Base-by-base conservation (phyloP, 2,888 invertebrate genomes). In the Nebria salina region DNA sequence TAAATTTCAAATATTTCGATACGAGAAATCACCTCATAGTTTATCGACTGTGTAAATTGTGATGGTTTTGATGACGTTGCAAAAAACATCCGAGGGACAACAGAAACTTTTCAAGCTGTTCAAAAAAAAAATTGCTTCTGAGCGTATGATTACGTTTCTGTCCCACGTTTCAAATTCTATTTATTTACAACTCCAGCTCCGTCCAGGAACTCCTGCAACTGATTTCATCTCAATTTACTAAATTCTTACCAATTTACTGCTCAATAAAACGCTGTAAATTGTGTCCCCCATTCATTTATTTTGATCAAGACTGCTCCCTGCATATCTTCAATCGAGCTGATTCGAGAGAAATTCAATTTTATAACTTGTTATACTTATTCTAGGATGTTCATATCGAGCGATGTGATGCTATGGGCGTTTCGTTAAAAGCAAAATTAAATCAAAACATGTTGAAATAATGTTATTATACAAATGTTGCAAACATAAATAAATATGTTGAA, bases 41-140 rank as follows among this genome's bases (percentile, higher is more conserved):
- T 89, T 89, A 88, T 87, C 84, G 82, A 82, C 81, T 82, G 82
- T 83, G 85, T 89, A 89, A 89, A 89, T 88, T 88, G 86, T 88
- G 89, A 86, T 83, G 88, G 89, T 89, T 89, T 86, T 89, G 89
- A 89, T 88, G 84, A 76, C 76, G 76, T 76, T 76, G 73, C 81
- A 72, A 76, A 76, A 54, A 81, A 76, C 20, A 65, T 76, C 76
- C 72, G 81, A 80, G 65, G 75, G 75, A 68, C 64, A 54, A 64
- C 75, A 73, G 75, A 74, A 81, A 75, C 70, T 68, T 66, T 64
- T 74, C 66, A 70, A 72, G 20, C 20, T 72, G n/a, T 25, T 54
- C 54, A 2, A 20, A 54, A 54, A 20, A 54, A 54, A 3, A 11
- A 54, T 54, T 8, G 13, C 54, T 73, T 65, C 65, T 78, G 78